Conservation (phyloP, 2,888 invertebrate genomes). For the Glomeris marginata region DNA sequence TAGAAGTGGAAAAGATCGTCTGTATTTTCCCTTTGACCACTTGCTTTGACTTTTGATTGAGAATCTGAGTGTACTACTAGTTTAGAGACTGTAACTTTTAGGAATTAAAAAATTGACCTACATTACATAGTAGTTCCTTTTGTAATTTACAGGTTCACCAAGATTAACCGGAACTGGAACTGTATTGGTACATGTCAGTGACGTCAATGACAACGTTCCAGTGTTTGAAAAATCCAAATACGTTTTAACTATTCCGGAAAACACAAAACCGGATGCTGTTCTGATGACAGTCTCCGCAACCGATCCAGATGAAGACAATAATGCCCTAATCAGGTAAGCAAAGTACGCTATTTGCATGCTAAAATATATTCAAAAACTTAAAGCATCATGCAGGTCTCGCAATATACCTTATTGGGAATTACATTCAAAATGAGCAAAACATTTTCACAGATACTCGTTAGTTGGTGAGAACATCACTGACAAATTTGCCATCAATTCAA, state of each 20-base stretch:
- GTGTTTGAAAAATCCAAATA: constrained; percentile 65
- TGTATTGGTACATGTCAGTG: constrained; percentile 75
- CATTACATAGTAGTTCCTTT: constrained; percentile 6
- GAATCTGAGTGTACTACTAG: too few species aligned
- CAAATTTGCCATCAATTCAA: constrained; percentile 60
- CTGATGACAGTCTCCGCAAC: constrained; percentile 62
- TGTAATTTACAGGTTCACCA: constrained; percentile 57
- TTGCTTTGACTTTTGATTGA: too few species aligned
- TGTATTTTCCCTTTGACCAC: too few species aligned
- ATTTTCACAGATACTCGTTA: constrained; percentile 48
- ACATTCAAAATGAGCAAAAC: constrained; percentile 1
- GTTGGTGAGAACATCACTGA: constrained; percentile 46
- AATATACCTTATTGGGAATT: neutral
- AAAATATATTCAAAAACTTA: neutral
- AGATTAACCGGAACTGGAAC: constrained; percentile 84
- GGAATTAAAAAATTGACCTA: neutral
- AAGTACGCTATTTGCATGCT: neutral
- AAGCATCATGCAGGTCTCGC: neutral
- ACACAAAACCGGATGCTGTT: constrained; percentile 57
- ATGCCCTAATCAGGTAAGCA: constrained; percentile 59
- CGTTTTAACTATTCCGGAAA: constrained; percentile 62
- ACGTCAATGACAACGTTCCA: constrained; percentile 86
- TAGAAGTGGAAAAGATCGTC: too few species aligned
- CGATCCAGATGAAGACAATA: constrained; percentile 68
- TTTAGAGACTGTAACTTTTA: too few species aligned